Conservation (phyloP, 2,888 invertebrate genomes). For the Rhimphoctona megacephalus region DNA sequence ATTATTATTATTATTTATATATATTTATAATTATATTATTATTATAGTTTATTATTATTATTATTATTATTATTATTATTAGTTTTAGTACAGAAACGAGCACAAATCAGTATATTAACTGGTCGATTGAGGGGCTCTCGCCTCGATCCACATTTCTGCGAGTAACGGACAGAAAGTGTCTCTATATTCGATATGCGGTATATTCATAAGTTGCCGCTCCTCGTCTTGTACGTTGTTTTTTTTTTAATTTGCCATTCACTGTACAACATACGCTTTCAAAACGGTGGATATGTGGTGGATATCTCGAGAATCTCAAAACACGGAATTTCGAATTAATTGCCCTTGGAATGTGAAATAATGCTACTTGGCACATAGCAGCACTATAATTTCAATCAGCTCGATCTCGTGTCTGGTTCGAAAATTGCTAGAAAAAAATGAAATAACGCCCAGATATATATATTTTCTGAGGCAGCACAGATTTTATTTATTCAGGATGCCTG, state of each 20-base stretch:
- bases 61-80: no score
- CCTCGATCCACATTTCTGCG: conserved; percentile 53
- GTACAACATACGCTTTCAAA: conserved; percentile 41
- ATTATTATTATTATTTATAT: no score
- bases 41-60: no score
- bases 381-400: conserved; percentile 40
- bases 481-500: not conserved
- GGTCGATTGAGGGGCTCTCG: not conserved
- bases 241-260: conserved; percentile 44
- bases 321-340: conserved; percentile 60
- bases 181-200: not conserved
- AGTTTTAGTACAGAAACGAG: not conserved
- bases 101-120: not conserved
- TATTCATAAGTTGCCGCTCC: conserved; percentile 40
- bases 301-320: conserved; percentile 60
- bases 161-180: conserved; percentile 51
- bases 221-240: conserved; percentile 5
- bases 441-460: not conserved
- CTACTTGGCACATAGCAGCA: conserved; percentile 10
- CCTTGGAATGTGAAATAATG: conserved; percentile 56
- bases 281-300: conserved; percentile 19
- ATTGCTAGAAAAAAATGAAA: not conserved
- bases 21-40: no score
- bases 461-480: not conserved
- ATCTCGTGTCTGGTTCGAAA: conserved; percentile 32